Percentiles rank a stretch among this genome's conserved stretches.
These are phyloP conservation scores for Cepaea nemoralis DNA, from an alignment of 1,140 invertebrate species.

Conservation along the genomic window DNA sequence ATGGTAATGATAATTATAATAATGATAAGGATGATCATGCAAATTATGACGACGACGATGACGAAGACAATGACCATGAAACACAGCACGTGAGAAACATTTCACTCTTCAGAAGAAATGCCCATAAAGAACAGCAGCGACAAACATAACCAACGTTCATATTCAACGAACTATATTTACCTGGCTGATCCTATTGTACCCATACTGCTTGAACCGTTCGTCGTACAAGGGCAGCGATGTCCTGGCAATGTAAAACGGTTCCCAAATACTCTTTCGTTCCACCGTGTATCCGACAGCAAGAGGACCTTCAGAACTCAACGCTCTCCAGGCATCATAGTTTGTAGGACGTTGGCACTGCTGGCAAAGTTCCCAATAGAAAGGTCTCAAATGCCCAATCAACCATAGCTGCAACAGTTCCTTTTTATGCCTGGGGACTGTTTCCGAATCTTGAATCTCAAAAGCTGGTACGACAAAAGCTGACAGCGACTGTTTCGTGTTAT, in stretches of 20 bases:
- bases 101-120: too few species aligned
- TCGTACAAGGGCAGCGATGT: constrained; percentile 84
- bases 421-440: constrained; percentile 83
- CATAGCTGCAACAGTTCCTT: constrained; percentile 82
- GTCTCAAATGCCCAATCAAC: constrained; percentile 83
- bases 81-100: too few species aligned
- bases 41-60: background rate
- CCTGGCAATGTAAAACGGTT: constrained; percentile 88
- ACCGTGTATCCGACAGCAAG: constrained; percentile 84
- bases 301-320: constrained; percentile 67
- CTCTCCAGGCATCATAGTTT: constrained; percentile 83
- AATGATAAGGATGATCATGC: too few species aligned
- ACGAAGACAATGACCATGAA: too few species aligned
- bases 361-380: constrained; percentile 91
- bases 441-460: constrained; percentile 83
- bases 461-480: constrained; percentile 94
- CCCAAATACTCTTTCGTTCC: constrained; percentile 79
- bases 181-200: constrained; percentile 94
- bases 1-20: too few species aligned
- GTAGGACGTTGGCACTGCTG: constrained; percentile 84
- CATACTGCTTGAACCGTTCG: constrained; percentile 93
- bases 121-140: background rate
- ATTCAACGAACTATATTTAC: too few species aligned
- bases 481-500: constrained; percentile 47
- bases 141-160: constrained; percentile 1